A percentile compares a stretch with the other conserved stretches of the same genome.
Evolutionary conservation across 2,113 vertebrate genomes (phyloP).

Genomic region (Capreolus pygargus): DNA sequence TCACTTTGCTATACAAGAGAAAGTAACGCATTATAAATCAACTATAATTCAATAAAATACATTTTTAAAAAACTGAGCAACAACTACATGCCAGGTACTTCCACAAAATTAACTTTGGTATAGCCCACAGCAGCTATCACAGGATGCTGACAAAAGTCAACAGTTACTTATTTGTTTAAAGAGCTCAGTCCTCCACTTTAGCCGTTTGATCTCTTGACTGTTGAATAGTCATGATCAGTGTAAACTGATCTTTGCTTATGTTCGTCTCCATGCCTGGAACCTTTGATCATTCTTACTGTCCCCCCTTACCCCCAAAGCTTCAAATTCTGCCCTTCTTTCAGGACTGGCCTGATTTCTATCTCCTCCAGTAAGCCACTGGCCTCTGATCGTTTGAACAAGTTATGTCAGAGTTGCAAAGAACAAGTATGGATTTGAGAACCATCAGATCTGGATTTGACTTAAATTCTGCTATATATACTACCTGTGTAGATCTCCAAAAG

Average conservation of each 20-base stretch:
- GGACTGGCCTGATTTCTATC: neutral
- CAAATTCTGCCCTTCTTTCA: neutral
- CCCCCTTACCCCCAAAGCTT: neutral
- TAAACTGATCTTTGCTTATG: constrained; percentile 11
- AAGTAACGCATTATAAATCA: neutral
- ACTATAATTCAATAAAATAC: neutral
- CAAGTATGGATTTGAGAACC: neutral
- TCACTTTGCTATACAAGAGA: neutral
- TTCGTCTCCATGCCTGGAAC: neutral
- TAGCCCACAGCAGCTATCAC: neutral
- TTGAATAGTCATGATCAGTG: neutral
- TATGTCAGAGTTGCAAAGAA: neutral
- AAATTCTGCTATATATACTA: neutral
- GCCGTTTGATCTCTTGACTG: neutral
- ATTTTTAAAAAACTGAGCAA: neutral
- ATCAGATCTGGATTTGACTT: constrained; percentile 11
- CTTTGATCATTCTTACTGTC: neutral
- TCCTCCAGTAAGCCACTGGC: neutral
- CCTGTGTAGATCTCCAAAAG: neutral
- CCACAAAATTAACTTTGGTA: neutral
- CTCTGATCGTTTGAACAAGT: neutral
- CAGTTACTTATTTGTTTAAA: constrained; percentile 18
- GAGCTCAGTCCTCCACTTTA: neutral
- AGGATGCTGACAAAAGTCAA: neutral
- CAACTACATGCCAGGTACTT: neutral